These are phyloP conservation scores for Rutpela maculata DNA, from an alignment of 2,888 invertebrate species.

Conservation along the genomic window DNA sequence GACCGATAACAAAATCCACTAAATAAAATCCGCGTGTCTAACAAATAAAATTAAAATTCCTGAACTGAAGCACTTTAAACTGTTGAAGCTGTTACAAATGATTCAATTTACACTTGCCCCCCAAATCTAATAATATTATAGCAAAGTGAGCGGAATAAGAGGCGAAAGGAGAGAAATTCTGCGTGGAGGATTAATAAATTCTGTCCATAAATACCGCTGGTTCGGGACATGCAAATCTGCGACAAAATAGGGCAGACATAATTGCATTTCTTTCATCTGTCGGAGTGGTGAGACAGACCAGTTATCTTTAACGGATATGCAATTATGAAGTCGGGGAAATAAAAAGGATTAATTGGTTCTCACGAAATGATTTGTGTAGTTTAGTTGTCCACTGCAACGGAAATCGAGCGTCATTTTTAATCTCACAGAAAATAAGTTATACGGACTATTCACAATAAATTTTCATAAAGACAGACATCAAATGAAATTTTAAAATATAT, in stretches of 20 bases:
- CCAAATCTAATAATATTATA: conserved; percentile 55
- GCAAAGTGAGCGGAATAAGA: conserved; percentile 54
- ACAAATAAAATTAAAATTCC: conserved; percentile 50
- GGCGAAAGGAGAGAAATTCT: conserved; percentile 47
- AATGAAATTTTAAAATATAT: no score
- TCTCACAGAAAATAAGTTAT: no score
- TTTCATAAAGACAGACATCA: no score
- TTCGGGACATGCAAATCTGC: conserved; percentile 38
- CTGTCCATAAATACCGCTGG: conserved; percentile 48
- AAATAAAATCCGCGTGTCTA: not conserved
- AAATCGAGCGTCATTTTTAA: not conserved
- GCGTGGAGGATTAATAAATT: conserved; percentile 54
- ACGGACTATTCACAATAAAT: no score
- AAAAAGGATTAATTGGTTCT: conserved; percentile 5
- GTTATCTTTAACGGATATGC: conserved; percentile 8
- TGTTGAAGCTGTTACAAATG: conserved; percentile 55
- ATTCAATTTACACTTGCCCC: conserved; percentile 57
- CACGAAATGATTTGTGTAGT: not conserved
- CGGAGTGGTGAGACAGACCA: conserved; percentile 46
- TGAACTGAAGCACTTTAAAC: conserved; percentile 45
- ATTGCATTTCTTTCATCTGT: conserved; percentile 55
- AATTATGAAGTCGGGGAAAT: not conserved
- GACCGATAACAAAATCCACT: not conserved
- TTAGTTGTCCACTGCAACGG: not conserved
- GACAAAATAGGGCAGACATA: conserved; percentile 50